These are phyloP conservation scores for Aptenodytes forsteri DNA, from an alignment of 2,113 vertebrate species.

Conservation along the genomic window DNA sequence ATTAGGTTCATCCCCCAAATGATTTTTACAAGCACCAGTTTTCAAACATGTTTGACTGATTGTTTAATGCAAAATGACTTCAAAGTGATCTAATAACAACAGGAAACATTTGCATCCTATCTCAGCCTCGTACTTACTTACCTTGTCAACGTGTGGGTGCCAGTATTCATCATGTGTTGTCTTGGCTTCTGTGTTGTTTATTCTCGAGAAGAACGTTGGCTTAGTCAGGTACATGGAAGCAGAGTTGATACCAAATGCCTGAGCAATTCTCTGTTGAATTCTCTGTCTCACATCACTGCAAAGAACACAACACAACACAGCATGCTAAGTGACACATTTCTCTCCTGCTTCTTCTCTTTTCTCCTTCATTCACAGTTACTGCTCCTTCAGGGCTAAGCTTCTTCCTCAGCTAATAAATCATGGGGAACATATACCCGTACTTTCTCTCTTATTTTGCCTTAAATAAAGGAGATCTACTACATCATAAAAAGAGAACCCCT, in stretches of 20 bases:
- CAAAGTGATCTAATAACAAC: neutral
- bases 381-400: neutral
- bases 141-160: constrained; percentile 96
- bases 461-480: neutral
- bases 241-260: constrained; percentile 82
- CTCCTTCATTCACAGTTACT: neutral
- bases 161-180: constrained; percentile 95
- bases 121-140: constrained; percentile 44
- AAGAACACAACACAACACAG: neutral
- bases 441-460: neutral
- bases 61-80: neutral
- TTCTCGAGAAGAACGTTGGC: constrained; percentile 97
- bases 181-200: constrained; percentile 88
- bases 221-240: constrained; percentile 89
- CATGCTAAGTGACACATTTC: neutral
- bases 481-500: neutral
- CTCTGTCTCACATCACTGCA: constrained; percentile 81
- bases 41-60: neutral
- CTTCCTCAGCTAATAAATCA: neutral
- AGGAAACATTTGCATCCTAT: neutral
- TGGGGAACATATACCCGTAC: fast-evolving
- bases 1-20: neutral
- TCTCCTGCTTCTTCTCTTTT: neutral
- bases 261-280: constrained; percentile 85
- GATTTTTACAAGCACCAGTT: neutral